Evolutionary conservation across 2,797 vertebrate genomes (phyloP).

Genomic region (Danionella dracula): DNA sequence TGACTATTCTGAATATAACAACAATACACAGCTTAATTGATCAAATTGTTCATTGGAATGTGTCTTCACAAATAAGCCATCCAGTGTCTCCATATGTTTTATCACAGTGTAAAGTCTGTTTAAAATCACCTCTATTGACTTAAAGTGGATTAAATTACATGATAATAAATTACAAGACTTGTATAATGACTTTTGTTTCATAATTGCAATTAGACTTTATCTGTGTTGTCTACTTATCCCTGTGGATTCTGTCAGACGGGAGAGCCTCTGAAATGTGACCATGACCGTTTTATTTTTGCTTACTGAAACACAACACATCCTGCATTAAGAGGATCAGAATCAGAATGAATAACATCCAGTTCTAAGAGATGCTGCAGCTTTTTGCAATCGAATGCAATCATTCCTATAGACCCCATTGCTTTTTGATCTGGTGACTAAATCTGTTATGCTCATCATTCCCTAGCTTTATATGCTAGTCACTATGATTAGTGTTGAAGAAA

Average conservation of each 20-base stretch:
- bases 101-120: background rate
- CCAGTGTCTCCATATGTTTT: background rate
- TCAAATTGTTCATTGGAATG: background rate
- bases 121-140: background rate
- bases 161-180: background rate
- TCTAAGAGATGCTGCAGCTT: background rate
- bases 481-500: too few species aligned
- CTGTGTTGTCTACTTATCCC: background rate
- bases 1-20: too few species aligned
- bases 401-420: too few species aligned
- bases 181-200: background rate
- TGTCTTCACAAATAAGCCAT: constrained; percentile 4
- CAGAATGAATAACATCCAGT: background rate
- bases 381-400: too few species aligned
- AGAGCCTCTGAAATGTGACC: constrained; percentile 17
- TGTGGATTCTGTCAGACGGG: constrained; percentile 5
- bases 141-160: too few species aligned
- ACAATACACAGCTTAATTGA: too few species aligned
- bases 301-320: constrained; percentile 4
- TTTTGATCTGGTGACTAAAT: too few species aligned
- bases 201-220: too few species aligned
- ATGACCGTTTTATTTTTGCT: constrained; percentile 21
- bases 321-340: background rate
- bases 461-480: too few species aligned
- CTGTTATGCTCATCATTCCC: too few species aligned